A percentile compares a stretch with the other conserved stretches of the same genome.
These are phyloP conservation scores for Boloria selene DNA, from an alignment of 2,888 invertebrate genomes.

Conservation along the genomic window DNA sequence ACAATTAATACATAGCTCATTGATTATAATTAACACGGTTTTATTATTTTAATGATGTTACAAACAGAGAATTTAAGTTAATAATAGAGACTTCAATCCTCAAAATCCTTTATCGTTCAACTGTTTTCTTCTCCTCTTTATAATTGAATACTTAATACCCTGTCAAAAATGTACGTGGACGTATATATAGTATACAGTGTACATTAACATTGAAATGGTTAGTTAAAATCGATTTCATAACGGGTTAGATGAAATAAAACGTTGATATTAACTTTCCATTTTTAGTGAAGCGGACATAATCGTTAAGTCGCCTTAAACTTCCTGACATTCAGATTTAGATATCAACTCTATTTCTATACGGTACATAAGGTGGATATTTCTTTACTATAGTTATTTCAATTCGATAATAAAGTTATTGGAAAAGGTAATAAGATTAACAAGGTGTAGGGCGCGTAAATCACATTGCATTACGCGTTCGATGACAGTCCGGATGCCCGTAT, in stretches of 20 bases:
- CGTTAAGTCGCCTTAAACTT: slow-evolving; percentile 75
- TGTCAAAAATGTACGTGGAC: too few species aligned
- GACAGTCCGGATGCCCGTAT: slow-evolving; percentile 71
- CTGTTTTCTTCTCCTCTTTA: too few species aligned
- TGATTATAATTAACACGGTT: too few species aligned
- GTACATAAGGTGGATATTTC: slow-evolving; percentile 62
- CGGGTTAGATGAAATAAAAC: slow-evolving; percentile 64
- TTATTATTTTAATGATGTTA: too few species aligned
- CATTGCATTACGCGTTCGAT: slow-evolving; percentile 78
- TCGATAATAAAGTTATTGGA: slow-evolving; percentile 80
- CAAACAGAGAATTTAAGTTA: too few species aligned
- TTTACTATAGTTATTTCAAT: slow-evolving; percentile 43
- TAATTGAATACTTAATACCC: too few species aligned
- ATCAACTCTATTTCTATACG: not conserved
- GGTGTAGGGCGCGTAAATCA: slow-evolving; percentile 77
- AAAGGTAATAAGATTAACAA: slow-evolving; percentile 82
- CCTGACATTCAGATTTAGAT: slow-evolving; percentile 51
- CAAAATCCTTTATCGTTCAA: too few species aligned
- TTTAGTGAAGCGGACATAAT: slow-evolving; percentile 67
- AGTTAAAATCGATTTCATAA: slow-evolving; percentile 43
- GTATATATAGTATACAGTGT: not conserved
- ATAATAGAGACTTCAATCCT: too few species aligned
- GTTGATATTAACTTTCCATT: slow-evolving; percentile 63
- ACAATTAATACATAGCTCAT: too few species aligned
- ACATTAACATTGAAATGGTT: slow-evolving; percentile 1